These are phyloP conservation scores for Lycophotia porphyrea DNA, from an alignment of 2,888 invertebrate genomes.

Conservation along the genomic window DNA sequence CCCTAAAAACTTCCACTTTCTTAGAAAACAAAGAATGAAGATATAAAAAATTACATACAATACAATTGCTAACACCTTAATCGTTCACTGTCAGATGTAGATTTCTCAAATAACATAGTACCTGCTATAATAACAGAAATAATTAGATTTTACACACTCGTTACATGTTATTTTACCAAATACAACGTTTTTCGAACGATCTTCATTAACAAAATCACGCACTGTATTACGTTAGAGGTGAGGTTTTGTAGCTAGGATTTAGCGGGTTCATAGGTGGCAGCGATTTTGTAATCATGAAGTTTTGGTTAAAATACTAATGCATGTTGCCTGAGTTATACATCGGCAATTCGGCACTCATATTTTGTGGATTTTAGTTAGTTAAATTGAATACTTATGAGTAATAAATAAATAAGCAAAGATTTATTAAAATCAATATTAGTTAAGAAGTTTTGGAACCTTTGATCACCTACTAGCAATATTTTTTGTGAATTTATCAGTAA, in stretches of 20 bases:
- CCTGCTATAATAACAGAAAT: conserved; percentile 71
- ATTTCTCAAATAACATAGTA: conserved; percentile 57
- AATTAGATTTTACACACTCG: conserved; percentile 76
- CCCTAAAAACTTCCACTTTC: background rate
- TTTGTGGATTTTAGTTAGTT: background rate
- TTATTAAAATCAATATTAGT: background rate
- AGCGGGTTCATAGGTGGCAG: conserved; percentile 43
- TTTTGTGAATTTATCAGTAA: background rate
- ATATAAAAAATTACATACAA: conserved; percentile 36
- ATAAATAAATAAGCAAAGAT: background rate
- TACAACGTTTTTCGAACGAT: conserved; percentile 78
- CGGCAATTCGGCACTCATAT: background rate
- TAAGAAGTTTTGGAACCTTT: background rate
- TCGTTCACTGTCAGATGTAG: conserved; percentile 66
- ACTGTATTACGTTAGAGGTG: conserved; percentile 59
- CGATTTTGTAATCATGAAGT: conserved; percentile 15
- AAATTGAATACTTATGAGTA: background rate
- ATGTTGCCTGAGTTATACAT: no score
- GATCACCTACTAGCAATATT: background rate
- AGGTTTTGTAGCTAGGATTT: conserved; percentile 11
- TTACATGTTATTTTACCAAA: conserved; percentile 78
- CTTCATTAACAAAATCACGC: conserved; percentile 81
- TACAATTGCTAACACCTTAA: conserved; percentile 63
- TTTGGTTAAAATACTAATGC: background rate
- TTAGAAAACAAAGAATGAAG: conserved; percentile 27